These are phyloP conservation scores for Phortica magna DNA, from an alignment of 2,888 invertebrate genomes.

Conservation along the genomic window DNA sequence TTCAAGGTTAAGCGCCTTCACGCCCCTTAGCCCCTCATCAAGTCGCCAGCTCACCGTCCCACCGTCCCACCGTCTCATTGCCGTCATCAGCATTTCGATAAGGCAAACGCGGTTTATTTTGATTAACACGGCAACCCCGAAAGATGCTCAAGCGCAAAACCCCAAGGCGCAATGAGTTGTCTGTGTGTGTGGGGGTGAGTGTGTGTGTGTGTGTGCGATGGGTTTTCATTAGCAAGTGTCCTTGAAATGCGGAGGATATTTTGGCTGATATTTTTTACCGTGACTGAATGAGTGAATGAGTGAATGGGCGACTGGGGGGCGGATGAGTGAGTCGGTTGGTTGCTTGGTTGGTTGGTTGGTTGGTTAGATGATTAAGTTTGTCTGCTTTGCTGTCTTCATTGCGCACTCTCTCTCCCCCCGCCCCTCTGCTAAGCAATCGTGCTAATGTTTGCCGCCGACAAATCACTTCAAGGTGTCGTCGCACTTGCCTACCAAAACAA, in stretches of 20 bases:
- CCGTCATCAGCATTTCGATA: neutral
- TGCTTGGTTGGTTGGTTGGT: neutral
- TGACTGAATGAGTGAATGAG: slow-evolving; percentile 29
- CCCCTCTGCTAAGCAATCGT: slow-evolving; percentile 16
- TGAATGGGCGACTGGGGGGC: slow-evolving; percentile 34
- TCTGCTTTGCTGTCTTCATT: slow-evolving; percentile 35
- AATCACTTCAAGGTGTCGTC: neutral
- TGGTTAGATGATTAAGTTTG: neutral
- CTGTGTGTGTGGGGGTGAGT: neutral
- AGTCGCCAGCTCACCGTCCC: too few relatives aligned
- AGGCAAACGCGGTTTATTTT: slow-evolving; percentile 59
- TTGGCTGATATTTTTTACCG: neutral
- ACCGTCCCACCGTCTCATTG: neutral
- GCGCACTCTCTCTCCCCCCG: neutral
- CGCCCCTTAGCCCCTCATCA: slow-evolving; percentile 18
- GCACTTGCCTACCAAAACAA: neutral
- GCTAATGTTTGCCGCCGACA: slow-evolving; percentile 21
- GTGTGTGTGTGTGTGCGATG: neutral
- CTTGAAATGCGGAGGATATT: slow-evolving; percentile 37
- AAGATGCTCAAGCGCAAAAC: neutral
- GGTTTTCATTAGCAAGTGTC: slow-evolving; percentile 38
- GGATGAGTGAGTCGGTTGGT: neutral
- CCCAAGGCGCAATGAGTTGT: slow-evolving; percentile 2
- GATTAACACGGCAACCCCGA: slow-evolving; percentile 57
- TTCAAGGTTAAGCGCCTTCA: slow-evolving; percentile 58